A percentile compares a stretch with the other conserved stretches of the same genome.
Conservation (phyloP, 2,888 invertebrate genomes). For the Amorpha juglandis region DNA sequence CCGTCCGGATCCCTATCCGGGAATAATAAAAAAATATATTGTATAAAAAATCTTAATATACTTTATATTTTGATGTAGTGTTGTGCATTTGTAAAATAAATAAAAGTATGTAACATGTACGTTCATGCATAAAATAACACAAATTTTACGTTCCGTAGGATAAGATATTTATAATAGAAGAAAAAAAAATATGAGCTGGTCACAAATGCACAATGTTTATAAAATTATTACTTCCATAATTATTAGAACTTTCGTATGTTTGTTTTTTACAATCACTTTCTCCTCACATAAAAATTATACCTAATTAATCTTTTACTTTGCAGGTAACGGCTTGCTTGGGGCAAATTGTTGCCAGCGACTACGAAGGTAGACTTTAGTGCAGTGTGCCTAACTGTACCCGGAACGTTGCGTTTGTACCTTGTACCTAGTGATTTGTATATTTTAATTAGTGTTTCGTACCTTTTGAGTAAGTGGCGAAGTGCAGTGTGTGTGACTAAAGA, state of each 20-base stretch:
- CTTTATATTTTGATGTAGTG: no score
- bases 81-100: conserved; percentile 27
- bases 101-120: conserved; percentile 22
- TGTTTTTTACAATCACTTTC: conserved; percentile 27
- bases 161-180: neutral
- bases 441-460: neutral
- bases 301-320: conserved; percentile 37
- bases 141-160: neutral
- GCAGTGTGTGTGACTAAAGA: conserved; percentile 45
- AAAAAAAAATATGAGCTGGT: no score
- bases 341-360: conserved; percentile 67
- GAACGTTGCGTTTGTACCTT: conserved; percentile 8
- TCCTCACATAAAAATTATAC: neutral
- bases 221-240: neutral
- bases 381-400: conserved; percentile 48
- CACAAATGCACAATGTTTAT: neutral
- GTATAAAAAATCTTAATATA: no score
- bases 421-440: neutral
- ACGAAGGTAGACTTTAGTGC: conserved; percentile 44
- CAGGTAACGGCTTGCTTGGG: conserved; percentile 76
- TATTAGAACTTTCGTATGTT: conserved; percentile 9
- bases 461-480: conserved; percentile 55
- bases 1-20: no score
- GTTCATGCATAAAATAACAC: no score
- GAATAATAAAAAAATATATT: no score